These are phyloP conservation scores for Chalcis sispes DNA, from an alignment of 2,888 invertebrate species.

Conservation along the genomic window DNA sequence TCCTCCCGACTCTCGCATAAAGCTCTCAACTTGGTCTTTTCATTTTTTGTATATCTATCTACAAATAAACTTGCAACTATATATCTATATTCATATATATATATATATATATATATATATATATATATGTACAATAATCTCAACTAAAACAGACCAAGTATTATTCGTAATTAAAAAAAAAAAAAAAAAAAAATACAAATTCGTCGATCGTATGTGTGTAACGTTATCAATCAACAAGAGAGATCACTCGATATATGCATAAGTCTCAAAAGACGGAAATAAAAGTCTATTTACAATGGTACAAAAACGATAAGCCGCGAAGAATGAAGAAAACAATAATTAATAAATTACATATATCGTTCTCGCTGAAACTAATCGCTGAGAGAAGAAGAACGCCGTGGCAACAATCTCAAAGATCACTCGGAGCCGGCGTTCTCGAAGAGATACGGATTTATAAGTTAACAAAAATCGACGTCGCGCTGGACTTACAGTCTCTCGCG, in stretches of 20 bases:
- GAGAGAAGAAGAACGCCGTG: neutral
- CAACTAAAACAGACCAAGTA: neutral
- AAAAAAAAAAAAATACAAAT: neutral
- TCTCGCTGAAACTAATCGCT: neutral
- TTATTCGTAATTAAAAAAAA: neutral
- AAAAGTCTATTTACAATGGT: neutral
- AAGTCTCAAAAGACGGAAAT: neutral
- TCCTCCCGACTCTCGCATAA: conserved; percentile 23
- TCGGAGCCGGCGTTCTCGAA: neutral
- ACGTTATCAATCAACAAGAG: neutral
- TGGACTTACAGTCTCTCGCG: neutral
- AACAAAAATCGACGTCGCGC: neutral
- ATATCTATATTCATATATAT: conserved; percentile 2
- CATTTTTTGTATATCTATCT: conserved; percentile 3
- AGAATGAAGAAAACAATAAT: too few relatives aligned
- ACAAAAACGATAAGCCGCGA: too few relatives aligned
- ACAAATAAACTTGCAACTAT: conserved; percentile 18
- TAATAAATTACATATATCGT: neutral
- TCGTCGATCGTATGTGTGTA: neutral
- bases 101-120: neutral
- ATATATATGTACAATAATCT: neutral
- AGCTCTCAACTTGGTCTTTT: conserved; percentile 36
- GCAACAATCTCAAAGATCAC: neutral
- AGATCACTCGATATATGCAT: conserved; percentile 20
- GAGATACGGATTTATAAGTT: too few relatives aligned